These are phyloP conservation scores for Distichodus sexfasciatus DNA, from an alignment of 2,797 vertebrate genomes.

Conservation along the genomic window DNA sequence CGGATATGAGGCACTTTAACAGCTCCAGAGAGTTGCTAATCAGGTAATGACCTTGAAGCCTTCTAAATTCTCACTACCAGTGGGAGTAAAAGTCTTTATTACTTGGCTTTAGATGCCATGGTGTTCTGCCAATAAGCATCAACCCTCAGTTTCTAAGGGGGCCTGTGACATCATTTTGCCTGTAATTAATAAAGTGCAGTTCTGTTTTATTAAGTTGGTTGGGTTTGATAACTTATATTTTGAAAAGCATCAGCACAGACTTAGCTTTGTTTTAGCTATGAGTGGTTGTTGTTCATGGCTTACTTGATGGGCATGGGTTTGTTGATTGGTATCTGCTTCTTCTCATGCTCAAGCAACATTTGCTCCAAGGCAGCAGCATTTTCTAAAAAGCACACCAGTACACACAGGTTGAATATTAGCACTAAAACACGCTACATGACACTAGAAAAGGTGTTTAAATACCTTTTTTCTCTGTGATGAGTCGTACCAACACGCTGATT, in stretches of 20 bases:
- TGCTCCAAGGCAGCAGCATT: conserved; percentile 92
- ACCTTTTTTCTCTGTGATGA: conserved; percentile 98
- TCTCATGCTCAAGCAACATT: conserved; percentile 88
- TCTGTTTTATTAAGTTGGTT: no score
- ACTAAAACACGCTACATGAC: no score
- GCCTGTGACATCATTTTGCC: no score
- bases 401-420: neutral
- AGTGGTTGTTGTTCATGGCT: conserved; percentile 40
- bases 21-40: neutral
- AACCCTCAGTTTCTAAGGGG: neutral
- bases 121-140: neutral
- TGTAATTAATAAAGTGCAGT: no score
- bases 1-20: no score
- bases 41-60: neutral
- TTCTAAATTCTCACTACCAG: neutral
- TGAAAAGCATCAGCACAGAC: no score
- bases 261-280: no score
- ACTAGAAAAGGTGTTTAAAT: neutral
- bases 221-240: no score
- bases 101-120: neutral
- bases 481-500: conserved; percentile 88
- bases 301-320: conserved; percentile 82
- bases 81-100: neutral
- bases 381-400: conserved; percentile 68
- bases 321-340: conserved; percentile 72